phyloP scores from a whole-genome alignment of 2,888 invertebrate genomes.

The Matsumyia berberina region DNA sequence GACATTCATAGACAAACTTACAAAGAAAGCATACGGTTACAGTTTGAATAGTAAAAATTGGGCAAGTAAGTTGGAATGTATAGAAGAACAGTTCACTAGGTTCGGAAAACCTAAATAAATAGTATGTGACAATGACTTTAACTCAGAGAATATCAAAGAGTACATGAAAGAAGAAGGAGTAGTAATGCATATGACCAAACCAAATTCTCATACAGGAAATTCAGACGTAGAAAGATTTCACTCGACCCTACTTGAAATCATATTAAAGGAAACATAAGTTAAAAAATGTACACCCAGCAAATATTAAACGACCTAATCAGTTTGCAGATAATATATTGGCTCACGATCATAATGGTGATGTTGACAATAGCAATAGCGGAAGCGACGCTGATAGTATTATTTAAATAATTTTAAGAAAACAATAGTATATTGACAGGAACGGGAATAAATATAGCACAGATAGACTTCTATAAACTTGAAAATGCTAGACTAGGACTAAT shows the following conservation, averaged over 20 bases:
- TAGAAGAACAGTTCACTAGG: no score
- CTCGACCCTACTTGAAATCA: background rate
- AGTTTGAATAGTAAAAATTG: no score
- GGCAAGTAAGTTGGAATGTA: no score
- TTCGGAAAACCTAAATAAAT: background rate
- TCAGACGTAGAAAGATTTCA: constrained; percentile 14
- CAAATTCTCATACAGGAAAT: constrained; percentile 26
- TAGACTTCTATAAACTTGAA: constrained; percentile 3
- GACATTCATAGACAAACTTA: no score
- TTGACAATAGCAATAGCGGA: constrained; percentile 3
- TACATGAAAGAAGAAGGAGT: constrained; percentile 7
- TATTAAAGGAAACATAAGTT: constrained; percentile 21
- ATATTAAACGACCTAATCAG: constrained; percentile 19
- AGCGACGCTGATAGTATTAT: background rate
- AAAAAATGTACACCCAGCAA: no score
- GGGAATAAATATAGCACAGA: background rate
- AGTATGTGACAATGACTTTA: background rate
- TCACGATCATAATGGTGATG: background rate
- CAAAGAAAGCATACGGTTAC: no score
- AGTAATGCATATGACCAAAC: constrained; percentile 24
- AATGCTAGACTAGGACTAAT: constrained; percentile 4
- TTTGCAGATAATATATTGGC: constrained; percentile 7
- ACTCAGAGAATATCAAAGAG: no score
- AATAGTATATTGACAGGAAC: constrained; percentile 11
- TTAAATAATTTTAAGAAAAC: background rate